Percentiles rank a stretch among this genome's conserved stretches.
phyloP scores from a whole-genome alignment of 2,888 invertebrate species.

The Cheilosia urbana region DNA sequence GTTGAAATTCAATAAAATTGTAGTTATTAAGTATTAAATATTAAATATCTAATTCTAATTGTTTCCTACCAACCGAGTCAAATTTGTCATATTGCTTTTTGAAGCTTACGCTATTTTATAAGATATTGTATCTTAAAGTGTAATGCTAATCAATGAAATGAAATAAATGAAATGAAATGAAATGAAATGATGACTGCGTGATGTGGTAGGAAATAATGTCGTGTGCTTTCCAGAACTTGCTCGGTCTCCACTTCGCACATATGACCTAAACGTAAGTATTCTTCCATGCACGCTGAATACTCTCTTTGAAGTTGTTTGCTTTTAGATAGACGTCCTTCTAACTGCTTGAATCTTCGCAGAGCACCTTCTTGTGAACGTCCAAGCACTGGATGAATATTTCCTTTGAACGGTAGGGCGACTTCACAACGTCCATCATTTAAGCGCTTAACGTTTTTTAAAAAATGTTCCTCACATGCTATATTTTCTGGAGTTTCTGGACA shows the following conservation, averaged over 20 bases:
- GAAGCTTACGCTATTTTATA: too few species aligned
- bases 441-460: neutral
- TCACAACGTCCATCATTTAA: conserved; percentile 2
- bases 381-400: too few species aligned
- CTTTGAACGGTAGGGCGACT: too few species aligned
- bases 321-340: conserved; percentile 5
- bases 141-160: too few species aligned
- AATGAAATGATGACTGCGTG: too few species aligned
- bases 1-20: too few species aligned
- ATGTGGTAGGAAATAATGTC: conserved; percentile 20
- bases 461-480: conserved; percentile 20
- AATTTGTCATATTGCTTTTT: too few species aligned
- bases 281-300: conserved; percentile 9
- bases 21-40: too few species aligned
- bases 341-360: conserved; percentile 3
- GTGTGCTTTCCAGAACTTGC: neutral
- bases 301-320: neutral
- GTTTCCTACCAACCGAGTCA: too few species aligned
- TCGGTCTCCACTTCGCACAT: conserved; percentile 16
- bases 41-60: too few species aligned
- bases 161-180: too few species aligned
- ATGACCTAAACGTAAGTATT: conserved; percentile 18
- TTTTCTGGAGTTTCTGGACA: conserved; percentile 13
- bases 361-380: conserved; percentile 32
- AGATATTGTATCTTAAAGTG: too few species aligned